Evolutionary conservation across 2,113 vertebrate species (phyloP), one percentile per base, ranked within the genome.

Genomic region (Cacatua alba): DNA sequence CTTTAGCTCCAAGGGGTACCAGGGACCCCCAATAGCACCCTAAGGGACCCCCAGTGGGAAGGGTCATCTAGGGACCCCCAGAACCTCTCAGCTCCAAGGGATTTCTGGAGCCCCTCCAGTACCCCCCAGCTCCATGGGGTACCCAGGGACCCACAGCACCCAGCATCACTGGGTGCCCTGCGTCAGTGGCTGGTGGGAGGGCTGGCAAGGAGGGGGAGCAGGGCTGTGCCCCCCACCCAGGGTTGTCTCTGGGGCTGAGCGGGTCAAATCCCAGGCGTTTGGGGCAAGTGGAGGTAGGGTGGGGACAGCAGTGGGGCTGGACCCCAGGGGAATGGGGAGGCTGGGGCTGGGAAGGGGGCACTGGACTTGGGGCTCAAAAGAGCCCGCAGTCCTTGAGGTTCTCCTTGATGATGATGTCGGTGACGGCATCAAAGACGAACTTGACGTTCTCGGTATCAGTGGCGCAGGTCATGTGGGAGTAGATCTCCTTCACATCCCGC

Each of bases 321-420:
- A 31, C 26, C 48, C 26, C 63, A 46, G 59, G 64, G n/a, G 25
- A 33, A n/a, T 59, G 28, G 31, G 35, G 16, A 15, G 43, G 33
- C 24, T 31, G 2, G 29, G 39, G 39, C 13, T 4, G 8, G 10
- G 35, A 15, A 9, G 23, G 41, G 16, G 8, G 4, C 2, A 3
- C 9, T 46, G 53, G 80, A 29, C 16, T 64, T 63, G 92, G 72
- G 69, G 94, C 96, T 98, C 98, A 99, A 97, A 99, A 99, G 96
- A 99, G 99, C 90, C 99, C 99, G 2, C 99, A 99, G 72, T 99
- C 99, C 97, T 99, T 99, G 97, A 99, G 98, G 92, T 99, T 99
- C 98, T 99, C 99, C 96, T 99, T 99, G 98, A 99, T 99, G 98
- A 99, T 99, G 96, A 99, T 99, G 97, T 99, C 99, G 1, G 99